Percentiles rank a stretch among this genome's conserved stretches.
phyloP scores from a whole-genome alignment of 2,888 invertebrate genomes.

The Eupithecia insigniata region DNA sequence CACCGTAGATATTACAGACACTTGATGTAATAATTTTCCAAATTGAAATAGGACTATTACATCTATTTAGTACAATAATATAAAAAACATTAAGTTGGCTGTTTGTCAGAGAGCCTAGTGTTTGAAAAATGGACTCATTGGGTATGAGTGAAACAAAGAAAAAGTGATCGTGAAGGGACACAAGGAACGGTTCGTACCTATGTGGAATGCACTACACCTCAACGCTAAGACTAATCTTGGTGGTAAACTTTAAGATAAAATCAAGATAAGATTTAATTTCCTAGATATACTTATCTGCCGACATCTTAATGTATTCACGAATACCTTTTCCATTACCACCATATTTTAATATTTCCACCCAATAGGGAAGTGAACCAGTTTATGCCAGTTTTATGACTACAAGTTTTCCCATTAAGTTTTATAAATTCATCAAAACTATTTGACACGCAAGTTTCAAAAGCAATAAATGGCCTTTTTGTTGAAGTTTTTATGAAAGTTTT shows the following conservation, averaged over 20 bases:
- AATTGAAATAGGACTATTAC: too few species aligned
- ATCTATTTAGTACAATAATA: too few species aligned
- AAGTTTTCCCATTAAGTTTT: constrained; percentile 8
- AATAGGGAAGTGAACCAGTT: neutral
- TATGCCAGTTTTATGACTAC: neutral
- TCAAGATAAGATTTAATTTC: neutral
- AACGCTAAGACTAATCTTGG: neutral
- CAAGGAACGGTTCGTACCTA: too few species aligned
- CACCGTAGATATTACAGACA: too few species aligned
- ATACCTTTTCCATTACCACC: neutral
- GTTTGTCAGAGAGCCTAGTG: too few species aligned
- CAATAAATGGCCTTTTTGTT: constrained; percentile 15
- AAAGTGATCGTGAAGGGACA: too few species aligned
- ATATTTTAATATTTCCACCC: constrained; percentile 2
- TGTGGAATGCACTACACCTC: neutral
- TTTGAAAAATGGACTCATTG: too few species aligned
- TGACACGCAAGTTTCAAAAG: constrained; percentile 25
- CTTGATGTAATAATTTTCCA: too few species aligned
- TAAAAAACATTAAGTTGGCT: too few species aligned
- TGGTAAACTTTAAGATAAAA: neutral
- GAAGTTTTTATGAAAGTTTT: constrained; percentile 15
- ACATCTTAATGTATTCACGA: constrained; percentile 1
- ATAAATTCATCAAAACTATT: constrained; percentile 23
- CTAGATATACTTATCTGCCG: neutral
- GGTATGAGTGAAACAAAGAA: too few species aligned